Base-by-base conservation (phyloP, 2,888 invertebrate genomes). In the Harpalus rufipes region DNA sequence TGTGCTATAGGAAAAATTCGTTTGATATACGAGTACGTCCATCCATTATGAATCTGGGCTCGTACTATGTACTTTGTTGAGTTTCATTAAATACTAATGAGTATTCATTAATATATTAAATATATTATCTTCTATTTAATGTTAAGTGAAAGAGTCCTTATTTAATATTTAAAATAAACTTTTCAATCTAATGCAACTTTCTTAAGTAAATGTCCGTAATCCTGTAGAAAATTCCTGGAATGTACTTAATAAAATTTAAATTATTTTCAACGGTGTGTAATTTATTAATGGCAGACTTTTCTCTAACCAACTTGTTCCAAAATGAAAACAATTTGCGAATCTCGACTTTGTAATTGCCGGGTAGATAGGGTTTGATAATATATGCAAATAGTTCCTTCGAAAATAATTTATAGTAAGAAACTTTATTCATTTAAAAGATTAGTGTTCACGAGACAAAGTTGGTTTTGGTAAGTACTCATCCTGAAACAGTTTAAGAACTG, bases 391-490 rank as follows among this genome's bases (percentile, higher is more conserved):
- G 78, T 78, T 59, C 44, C 14, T 78, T 78, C 59, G 78, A 78
- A 56, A 78, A 78, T 78, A 78, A 78, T 58, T 78, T 78, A 78
- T 58, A 78, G 78, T 78, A 14, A 21, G 78, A 78, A 78, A 78
- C 78, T 78, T 78, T 78, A 78, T 78, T 78, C 78, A 78, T 78
- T 78, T 78, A 78, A 78, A 78, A 78, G 78, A 78, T 78, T 78
- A 78, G 56, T 78, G 78, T 78, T 78, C 78, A 41, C 25, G 44
- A 59, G 78, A 59, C 51, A 56, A 44, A 51, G 76, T 44, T 51
- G 76, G 12, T 56, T 14, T 56, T 58, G 78, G 72, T 74, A 78
- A 78, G 58, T 56, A 59, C 58, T 78, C 78, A 78, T 78, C 78
- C n/a, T 39, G 59, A 78, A 78, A 78, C 78, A 78, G 78, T 78